These are phyloP conservation scores for Aplysina aerophoba DNA, from an alignment of 37 sponge, comb jelly and placozoan genomes.

Conservation along the genomic window DNA sequence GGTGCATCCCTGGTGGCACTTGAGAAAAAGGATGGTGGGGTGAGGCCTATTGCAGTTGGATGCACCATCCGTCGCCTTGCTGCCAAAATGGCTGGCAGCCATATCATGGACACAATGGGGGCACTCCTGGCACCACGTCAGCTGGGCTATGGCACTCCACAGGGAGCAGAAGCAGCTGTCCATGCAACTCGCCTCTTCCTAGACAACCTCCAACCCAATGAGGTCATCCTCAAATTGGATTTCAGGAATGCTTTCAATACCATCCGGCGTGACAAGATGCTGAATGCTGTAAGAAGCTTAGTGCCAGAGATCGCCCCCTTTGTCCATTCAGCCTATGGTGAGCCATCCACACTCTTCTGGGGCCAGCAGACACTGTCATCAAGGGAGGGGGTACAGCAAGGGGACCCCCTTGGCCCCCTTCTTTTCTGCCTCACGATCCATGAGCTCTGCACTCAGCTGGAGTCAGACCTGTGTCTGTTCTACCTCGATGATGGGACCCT, in stretches of 20 bases:
- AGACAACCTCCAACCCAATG: not conserved
- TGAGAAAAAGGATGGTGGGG: slow-evolving; percentile 43
- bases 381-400: slow-evolving; percentile 24
- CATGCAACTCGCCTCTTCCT: slow-evolving; percentile 9
- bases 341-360: not conserved
- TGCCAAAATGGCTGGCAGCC: slow-evolving; percentile 31
- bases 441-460: not conserved
- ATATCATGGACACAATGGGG: not conserved
- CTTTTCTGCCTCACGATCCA: slow-evolving; percentile 19
- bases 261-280: slow-evolving; percentile 24
- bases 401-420: slow-evolving; percentile 17
- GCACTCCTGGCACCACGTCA: no score
- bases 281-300: not conserved
- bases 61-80: slow-evolving; percentile 42
- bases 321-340: slow-evolving; percentile 2
- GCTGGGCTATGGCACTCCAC: slow-evolving; percentile 6
- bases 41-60: slow-evolving; percentile 60
- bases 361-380: not conserved
- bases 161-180: slow-evolving; percentile 13
- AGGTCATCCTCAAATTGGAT: slow-evolving; percentile 7
- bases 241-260: slow-evolving; percentile 26
- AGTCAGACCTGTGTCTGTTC: slow-evolving; percentile 1
- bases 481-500: slow-evolving; percentile 31
- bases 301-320: slow-evolving; percentile 4
- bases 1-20: slow-evolving; percentile 49